Percentiles rank a stretch among this genome's conserved stretches.
Evolutionary conservation across 2,113 vertebrate genomes (phyloP).

Genomic region (Phalacrocorax pelagicus): DNA sequence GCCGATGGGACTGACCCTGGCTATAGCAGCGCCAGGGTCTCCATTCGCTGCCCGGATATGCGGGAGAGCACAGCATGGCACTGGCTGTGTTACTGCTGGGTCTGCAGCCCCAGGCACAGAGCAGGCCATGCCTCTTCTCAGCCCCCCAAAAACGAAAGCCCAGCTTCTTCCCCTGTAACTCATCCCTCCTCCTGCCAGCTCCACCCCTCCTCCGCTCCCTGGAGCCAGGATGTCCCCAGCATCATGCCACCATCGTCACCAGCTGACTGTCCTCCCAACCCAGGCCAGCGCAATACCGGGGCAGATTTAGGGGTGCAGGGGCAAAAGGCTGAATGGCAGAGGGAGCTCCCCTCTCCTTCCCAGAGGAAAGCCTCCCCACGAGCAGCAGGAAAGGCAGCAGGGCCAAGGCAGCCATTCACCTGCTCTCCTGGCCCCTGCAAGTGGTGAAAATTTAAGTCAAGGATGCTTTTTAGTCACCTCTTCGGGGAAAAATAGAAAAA

Average conservation of each 20-base stretch:
- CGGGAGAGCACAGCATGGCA: accelerated
- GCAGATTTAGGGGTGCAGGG: background rate
- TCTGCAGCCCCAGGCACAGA: background rate
- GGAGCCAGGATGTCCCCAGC: background rate
- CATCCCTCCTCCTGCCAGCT: background rate
- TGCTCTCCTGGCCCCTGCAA: background rate
- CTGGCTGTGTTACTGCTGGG: background rate
- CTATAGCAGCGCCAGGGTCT: accelerated
- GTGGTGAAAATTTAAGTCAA: background rate
- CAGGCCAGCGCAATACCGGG: accelerated
- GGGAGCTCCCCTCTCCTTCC: background rate
- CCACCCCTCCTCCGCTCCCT: background rate
- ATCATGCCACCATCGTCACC: background rate
- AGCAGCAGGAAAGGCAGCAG: background rate
- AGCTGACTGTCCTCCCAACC: background rate
- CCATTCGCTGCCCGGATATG: accelerated
- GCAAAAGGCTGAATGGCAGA: background rate
- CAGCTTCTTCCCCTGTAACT: background rate
- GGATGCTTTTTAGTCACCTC: background rate
- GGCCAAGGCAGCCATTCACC: background rate
- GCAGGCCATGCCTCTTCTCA: background rate
- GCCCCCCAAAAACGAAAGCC: background rate
- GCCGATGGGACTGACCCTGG: background rate
- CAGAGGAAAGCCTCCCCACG: background rate
- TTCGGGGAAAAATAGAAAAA: accelerated